Evolutionary conservation across 2,888 invertebrate genomes (phyloP).

Genomic region (Spatulosminthurus flaviceps): DNA sequence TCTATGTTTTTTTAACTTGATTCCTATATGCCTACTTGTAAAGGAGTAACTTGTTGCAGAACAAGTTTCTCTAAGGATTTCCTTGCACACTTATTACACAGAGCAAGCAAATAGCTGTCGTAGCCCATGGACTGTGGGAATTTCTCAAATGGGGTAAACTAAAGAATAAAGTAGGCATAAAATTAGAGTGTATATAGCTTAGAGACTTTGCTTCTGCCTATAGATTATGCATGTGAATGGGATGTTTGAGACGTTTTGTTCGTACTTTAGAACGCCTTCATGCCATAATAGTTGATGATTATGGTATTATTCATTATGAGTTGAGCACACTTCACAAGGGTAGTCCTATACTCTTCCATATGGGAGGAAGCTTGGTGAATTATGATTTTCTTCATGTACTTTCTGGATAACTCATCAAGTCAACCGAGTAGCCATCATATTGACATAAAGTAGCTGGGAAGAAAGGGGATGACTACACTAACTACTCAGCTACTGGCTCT

Average conservation of each 20-base stretch:
- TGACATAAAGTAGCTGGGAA: slow-evolving; percentile 33
- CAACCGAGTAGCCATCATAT: slow-evolving; percentile 33
- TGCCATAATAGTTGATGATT: slow-evolving; percentile 39
- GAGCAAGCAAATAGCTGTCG: too few relatives aligned
- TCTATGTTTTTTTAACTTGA: too few relatives aligned
- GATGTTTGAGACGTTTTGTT: slow-evolving; percentile 30
- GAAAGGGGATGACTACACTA: not conserved
- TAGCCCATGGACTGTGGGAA: slow-evolving; percentile 25
- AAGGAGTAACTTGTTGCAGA: too few relatives aligned
- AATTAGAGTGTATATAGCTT: slow-evolving; percentile 23
- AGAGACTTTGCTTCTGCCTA: not conserved
- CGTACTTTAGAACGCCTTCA: slow-evolving; percentile 31
- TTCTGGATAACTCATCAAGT: slow-evolving; percentile 28
- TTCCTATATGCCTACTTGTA: too few relatives aligned
- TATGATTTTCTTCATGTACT: slow-evolving; percentile 38
- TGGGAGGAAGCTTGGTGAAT: slow-evolving; percentile 44
- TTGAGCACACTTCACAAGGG: slow-evolving; percentile 31
- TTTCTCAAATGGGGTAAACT: slow-evolving; percentile 31
- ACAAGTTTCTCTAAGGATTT: too few relatives aligned
- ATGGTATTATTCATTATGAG: slow-evolving; percentile 42
- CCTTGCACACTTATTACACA: too few relatives aligned
- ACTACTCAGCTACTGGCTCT: slow-evolving; percentile 5
- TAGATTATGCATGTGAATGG: too few relatives aligned
- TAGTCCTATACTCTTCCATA: slow-evolving; percentile 11
- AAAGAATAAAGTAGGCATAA: slow-evolving; percentile 37